These are phyloP conservation scores for Formica selysi DNA, from an alignment of 1,140 invertebrate genomes.

Conservation along the genomic window DNA sequence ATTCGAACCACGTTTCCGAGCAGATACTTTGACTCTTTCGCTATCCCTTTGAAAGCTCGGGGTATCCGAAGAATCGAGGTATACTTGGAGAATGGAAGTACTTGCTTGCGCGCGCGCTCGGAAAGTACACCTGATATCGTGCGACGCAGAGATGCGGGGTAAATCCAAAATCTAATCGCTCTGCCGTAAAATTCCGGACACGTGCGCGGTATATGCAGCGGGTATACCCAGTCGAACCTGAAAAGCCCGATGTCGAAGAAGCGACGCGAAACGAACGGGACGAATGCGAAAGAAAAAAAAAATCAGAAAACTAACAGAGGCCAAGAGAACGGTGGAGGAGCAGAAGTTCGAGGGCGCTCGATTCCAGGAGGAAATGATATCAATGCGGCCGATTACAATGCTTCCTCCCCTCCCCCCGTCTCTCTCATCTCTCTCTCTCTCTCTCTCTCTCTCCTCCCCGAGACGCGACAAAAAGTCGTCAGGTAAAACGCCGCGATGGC, in stretches of 20 bases:
- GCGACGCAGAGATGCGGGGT: constrained; percentile 51
- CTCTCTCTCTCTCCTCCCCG: background rate
- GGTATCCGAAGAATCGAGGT: constrained; percentile 40
- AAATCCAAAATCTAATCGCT: constrained; percentile 76
- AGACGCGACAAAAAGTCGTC: constrained; percentile 56
- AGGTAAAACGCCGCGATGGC: constrained; percentile 60
- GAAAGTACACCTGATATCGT: constrained; percentile 59
- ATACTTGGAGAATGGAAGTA: constrained; percentile 57
- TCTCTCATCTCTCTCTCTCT: no score
- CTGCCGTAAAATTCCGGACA: constrained; percentile 70
- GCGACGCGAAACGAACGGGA: constrained; percentile 47
- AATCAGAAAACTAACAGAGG: background rate
- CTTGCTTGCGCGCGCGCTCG: constrained; percentile 63
- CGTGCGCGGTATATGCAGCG: constrained; percentile 66
- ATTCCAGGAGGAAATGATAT: constrained; percentile 64
- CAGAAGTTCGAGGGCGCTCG: constrained; percentile 37
- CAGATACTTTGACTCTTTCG: constrained; percentile 56
- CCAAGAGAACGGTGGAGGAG: background rate
- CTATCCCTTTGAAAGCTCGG: constrained; percentile 59
- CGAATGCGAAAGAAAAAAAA: constrained; percentile 49
- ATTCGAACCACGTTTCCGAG: constrained; percentile 50
- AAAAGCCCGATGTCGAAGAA: constrained; percentile 63
- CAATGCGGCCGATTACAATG: constrained; percentile 75
- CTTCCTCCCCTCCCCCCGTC: background rate
- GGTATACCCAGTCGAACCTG: constrained; percentile 35